phyloP scores from a whole-genome alignment of 2,113 vertebrate genomes.

The Mobula hypostoma region DNA sequence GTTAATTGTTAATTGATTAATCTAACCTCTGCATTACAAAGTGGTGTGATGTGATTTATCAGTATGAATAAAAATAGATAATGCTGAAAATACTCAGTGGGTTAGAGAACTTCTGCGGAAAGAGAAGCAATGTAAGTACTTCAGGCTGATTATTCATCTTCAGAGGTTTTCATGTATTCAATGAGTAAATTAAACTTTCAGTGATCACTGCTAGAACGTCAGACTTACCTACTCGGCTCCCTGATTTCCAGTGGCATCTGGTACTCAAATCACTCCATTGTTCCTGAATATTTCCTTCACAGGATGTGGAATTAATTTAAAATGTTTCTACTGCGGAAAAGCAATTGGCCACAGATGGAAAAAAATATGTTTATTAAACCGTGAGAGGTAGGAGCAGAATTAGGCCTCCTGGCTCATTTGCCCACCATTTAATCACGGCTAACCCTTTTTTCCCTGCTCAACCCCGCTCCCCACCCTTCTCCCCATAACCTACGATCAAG shows the following conservation, averaged over 20 bases:
- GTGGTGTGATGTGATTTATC: background rate
- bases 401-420: no score
- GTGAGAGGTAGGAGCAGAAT: no score
- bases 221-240: background rate
- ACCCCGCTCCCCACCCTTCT: no score
- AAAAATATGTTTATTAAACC: background rate
- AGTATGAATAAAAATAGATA: background rate
- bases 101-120: no score
- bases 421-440: no score
- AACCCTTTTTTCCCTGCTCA: no score
- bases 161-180: no score
- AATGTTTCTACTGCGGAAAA: background rate
- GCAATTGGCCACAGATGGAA: background rate
- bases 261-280: background rate
- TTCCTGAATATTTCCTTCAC: background rate
- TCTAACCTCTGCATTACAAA: background rate
- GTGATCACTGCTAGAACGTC: background rate
- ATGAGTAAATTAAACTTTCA: background rate
- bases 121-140: no score
- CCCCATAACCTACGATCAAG: no score
- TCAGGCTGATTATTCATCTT: no score
- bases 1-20: background rate
- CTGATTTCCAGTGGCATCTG: background rate
- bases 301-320: background rate
- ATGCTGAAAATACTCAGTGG: no score